Conservation (phyloP, 2,888 invertebrate species). For the Eustalomyia histrio region DNA sequence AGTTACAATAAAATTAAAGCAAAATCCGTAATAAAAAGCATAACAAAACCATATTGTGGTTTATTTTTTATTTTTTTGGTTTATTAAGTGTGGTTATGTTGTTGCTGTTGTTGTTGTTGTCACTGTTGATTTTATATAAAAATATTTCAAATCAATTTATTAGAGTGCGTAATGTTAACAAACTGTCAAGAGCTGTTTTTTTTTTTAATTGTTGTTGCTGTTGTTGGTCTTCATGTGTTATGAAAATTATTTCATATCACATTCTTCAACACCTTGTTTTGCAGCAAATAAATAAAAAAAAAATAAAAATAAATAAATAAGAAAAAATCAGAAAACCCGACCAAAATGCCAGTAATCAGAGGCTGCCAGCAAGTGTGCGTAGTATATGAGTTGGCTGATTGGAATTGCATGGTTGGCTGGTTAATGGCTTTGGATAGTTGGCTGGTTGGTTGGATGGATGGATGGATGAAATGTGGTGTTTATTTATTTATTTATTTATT, state of each 20-base stretch:
- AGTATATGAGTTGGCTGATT: background rate
- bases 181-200: slow-evolving; percentile 55
- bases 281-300: slow-evolving; percentile 2
- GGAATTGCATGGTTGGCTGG: background rate
- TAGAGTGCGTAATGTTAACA: slow-evolving; percentile 57
- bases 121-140: background rate
- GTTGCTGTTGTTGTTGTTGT: background rate
- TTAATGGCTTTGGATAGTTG: background rate
- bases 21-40: slow-evolving; percentile 5
- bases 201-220: slow-evolving; percentile 14
- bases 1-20: slow-evolving; percentile 39
- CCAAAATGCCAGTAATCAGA: background rate
- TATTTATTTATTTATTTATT: no score
- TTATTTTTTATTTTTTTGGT: slow-evolving; percentile 35
- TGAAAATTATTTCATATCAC: slow-evolving; percentile 42
- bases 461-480: no score
- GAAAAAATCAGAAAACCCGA: background rate
- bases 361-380: slow-evolving; percentile 11
- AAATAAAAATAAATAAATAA: background rate
- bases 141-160: slow-evolving; percentile 54
- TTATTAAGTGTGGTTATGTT: background rate
- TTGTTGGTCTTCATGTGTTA: background rate
- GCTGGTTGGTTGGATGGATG: slow-evolving; percentile 8
- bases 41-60: slow-evolving; percentile 54
- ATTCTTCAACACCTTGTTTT: slow-evolving; percentile 55